Conservation (phyloP, 2,797 vertebrate genomes). For the Erethizon dorsatum region DNA sequence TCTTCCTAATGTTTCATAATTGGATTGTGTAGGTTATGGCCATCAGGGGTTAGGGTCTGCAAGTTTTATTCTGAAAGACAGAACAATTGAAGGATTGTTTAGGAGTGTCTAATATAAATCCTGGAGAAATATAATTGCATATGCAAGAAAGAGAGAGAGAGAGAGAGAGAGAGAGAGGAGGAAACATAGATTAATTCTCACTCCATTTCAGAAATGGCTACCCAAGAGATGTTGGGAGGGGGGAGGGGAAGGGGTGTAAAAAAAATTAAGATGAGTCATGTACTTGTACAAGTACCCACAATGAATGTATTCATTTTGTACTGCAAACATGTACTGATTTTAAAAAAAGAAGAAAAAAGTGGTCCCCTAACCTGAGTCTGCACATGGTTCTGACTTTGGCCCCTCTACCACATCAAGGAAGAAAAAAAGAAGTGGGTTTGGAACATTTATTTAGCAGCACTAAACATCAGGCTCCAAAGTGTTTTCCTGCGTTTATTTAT, state of each 20-base stretch:
- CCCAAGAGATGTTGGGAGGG: not conserved
- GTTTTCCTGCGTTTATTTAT: not conserved
- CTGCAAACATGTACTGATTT: not conserved
- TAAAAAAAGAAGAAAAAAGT: not conserved
- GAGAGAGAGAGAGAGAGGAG: not conserved
- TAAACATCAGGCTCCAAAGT: not conserved
- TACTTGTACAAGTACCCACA: not conserved
- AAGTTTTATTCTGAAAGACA: slow-evolving; percentile 20
- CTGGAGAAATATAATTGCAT: slow-evolving; percentile 22
- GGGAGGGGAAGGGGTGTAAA: not conserved
- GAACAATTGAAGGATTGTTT: not conserved
- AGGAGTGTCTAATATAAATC: not conserved
- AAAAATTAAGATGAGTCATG: not conserved
- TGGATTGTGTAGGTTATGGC: not conserved
- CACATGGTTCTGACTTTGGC: not conserved
- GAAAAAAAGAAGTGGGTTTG: not conserved
- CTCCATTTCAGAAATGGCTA: not conserved
- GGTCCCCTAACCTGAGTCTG: not conserved
- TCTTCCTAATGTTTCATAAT: not conserved
- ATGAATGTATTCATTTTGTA: not conserved
- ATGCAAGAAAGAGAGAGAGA: not conserved
- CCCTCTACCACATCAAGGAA: not conserved
- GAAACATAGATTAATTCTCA: not conserved
- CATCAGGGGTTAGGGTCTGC: not conserved
- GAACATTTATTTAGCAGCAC: not conserved